Base-by-base conservation (phyloP, 2,888 invertebrate species). In the Machimus rusticus region DNA sequence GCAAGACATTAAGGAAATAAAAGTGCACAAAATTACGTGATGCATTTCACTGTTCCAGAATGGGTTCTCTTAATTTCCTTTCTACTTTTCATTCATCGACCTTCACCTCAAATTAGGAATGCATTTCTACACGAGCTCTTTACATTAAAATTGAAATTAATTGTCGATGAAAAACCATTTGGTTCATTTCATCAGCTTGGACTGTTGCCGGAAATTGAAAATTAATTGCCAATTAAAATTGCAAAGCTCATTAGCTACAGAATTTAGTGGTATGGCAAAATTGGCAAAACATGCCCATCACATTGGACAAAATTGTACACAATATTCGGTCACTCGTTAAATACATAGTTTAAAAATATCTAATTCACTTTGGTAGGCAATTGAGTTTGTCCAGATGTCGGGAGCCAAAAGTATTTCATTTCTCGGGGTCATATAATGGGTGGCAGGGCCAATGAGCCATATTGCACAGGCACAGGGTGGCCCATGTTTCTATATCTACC, bases 171-270 rank as follows among this genome's bases (percentile, higher is more conserved):
- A 57, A 57, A 57, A 57, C 16, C 31, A 57, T 31, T 57, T n/a
- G 37, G 19, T 57, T 23, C 82, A 34, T 57, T 82, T n/a, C 16
- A 19, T 34, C 57, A 37, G 23, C 34, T 57, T 37, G 57, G 34
- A 37, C 37, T 57, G 16, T 57, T 57, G 66, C 34, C 57, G 34
- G 19, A 57, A 82, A 57, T 46, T 82, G 57, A 31, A 82, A 55
- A 82, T 82, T 82, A 82, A 82, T 82, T 82, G 82, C 37, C 82
- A 66, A 82, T 82, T 82, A 82, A 66, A 82, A 82, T 82, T 82
- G 55, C 82, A 82, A 34, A 82, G 82, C 55, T 82, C 82, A 82
- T 82, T 82, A 82, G 55, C 82, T 79, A 19, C 43, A 79, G 16
- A 23, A 57, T 23, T 57, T 23, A n/a, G 23, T 57, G 23, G 23